Percentiles rank a stretch among this genome's conserved stretches.
Conservation (phyloP, 2,797 vertebrate species). For the Anguilla megastoma region DNA sequence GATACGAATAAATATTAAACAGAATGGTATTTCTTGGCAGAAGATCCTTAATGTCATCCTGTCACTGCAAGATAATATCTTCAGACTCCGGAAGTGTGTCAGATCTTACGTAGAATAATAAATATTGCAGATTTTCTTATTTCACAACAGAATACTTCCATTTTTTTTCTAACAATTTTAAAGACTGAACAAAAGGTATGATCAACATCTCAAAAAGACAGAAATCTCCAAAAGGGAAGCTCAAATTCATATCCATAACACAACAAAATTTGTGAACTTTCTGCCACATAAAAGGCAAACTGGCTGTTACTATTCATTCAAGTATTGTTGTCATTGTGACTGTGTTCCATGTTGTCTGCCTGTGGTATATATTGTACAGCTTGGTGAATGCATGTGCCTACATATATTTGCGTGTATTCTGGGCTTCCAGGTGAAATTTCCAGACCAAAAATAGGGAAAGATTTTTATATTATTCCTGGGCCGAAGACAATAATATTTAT, state of each 20-base stretch:
- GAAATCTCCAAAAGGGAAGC: neutral
- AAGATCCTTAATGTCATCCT: neutral
- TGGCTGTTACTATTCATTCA: neutral
- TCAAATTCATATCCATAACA: neutral
- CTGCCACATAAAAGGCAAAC: neutral
- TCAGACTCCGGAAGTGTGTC: neutral
- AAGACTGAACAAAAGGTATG: neutral
- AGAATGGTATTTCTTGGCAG: neutral
- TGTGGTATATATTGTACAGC: neutral
- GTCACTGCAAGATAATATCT: constrained; percentile 5
- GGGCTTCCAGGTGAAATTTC: too few relatives aligned
- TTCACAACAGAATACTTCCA: neutral
- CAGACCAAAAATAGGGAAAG: too few relatives aligned
- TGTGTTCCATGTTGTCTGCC: neutral
- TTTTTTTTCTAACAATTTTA: neutral
- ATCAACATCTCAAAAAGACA: neutral
- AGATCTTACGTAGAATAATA: neutral
- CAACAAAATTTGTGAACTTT: neutral
- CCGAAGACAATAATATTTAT: too few relatives aligned
- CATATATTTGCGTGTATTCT: neutral
- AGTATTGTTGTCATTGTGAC: neutral
- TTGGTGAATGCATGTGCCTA: neutral
- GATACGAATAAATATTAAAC: neutral
- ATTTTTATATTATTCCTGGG: too few relatives aligned
- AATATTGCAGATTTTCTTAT: neutral